Percentiles rank a stretch among this genome's conserved stretches.
phyloP scores from a whole-genome alignment of 1,140 invertebrate genomes.

The Lepidotrigona ventralis region DNA sequence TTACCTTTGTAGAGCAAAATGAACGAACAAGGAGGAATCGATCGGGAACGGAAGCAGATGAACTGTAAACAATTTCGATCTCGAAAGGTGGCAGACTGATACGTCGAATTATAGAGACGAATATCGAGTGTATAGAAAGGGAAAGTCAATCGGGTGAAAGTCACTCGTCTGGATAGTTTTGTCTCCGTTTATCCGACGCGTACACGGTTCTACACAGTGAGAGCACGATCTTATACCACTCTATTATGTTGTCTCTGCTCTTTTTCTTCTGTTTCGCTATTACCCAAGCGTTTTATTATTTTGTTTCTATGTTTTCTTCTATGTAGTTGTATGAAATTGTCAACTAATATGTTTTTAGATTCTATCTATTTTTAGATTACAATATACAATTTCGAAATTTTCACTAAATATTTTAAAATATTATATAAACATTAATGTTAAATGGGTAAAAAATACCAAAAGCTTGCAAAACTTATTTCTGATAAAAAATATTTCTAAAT shows the following conservation, averaged over 20 bases:
- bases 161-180: slow-evolving; percentile 59
- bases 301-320: not conserved
- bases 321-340: no score
- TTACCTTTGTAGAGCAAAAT: not conserved
- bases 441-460: no score
- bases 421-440: no score
- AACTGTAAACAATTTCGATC: not conserved
- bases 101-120: slow-evolving; percentile 50
- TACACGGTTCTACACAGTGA: slow-evolving; percentile 26
- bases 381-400: no score
- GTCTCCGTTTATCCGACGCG: slow-evolving; percentile 42
- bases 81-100: not conserved
- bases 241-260: not conserved
- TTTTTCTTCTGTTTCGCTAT: not conserved
- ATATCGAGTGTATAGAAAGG: slow-evolving; percentile 68
- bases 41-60: not conserved
- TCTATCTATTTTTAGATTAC: no score
- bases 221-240: slow-evolving; percentile 21
- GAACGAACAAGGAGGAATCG: not conserved
- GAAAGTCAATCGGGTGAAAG: slow-evolving; percentile 73
- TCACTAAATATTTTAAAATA: no score
- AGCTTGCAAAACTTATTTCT: no score
- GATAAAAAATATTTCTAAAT: not conserved
- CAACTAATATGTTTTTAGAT: no score
- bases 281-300: not conserved